Evolutionary conservation across 2,888 invertebrate genomes (phyloP).

Genomic region (Drosophila putrida): DNA sequence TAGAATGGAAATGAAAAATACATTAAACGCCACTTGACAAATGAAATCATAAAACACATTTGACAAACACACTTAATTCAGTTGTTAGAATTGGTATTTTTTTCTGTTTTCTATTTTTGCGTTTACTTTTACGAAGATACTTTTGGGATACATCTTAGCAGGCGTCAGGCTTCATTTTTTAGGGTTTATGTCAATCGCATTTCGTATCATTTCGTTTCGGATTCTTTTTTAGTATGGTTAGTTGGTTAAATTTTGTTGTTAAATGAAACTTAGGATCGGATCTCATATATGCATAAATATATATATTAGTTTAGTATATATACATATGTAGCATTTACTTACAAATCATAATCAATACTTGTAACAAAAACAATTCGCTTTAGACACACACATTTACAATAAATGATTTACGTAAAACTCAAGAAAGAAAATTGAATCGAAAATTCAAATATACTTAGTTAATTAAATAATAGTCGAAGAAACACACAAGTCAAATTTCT

Average conservation of each 20-base stretch:
- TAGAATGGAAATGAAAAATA: conserved; percentile 43
- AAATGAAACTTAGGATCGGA: conserved; percentile 35
- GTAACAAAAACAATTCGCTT: conserved; percentile 48
- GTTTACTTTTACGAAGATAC: conserved; percentile 25
- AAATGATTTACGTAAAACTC: conserved; percentile 18
- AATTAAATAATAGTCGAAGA: conserved; percentile 41
- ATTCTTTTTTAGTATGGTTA: conserved; percentile 68
- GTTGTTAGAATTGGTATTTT: conserved; percentile 34
- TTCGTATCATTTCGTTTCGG: conserved; percentile 45
- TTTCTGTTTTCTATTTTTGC: conserved; percentile 1
- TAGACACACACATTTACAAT: conserved; percentile 68
- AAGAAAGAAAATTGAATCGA: conserved; percentile 38
- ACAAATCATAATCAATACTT: conserved; percentile 50
- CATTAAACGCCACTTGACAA: conserved; percentile 52
- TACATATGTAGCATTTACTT: conserved; percentile 42
- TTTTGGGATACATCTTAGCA: conserved; percentile 41
- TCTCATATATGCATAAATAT: conserved; percentile 20
- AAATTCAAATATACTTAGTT: conserved; percentile 41
- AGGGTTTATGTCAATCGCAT: conserved; percentile 14
- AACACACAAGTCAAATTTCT: conserved; percentile 45
- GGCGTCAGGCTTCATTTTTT: conserved; percentile 43
- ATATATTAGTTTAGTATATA: conserved; percentile 9
- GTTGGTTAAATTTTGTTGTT: conserved; percentile 67
- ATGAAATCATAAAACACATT: conserved; percentile 74
- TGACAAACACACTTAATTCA: conserved; percentile 79